These are phyloP conservation scores for Halcyon senegalensis DNA, from an alignment of 2,113 vertebrate genomes.

Conservation along the genomic window DNA sequence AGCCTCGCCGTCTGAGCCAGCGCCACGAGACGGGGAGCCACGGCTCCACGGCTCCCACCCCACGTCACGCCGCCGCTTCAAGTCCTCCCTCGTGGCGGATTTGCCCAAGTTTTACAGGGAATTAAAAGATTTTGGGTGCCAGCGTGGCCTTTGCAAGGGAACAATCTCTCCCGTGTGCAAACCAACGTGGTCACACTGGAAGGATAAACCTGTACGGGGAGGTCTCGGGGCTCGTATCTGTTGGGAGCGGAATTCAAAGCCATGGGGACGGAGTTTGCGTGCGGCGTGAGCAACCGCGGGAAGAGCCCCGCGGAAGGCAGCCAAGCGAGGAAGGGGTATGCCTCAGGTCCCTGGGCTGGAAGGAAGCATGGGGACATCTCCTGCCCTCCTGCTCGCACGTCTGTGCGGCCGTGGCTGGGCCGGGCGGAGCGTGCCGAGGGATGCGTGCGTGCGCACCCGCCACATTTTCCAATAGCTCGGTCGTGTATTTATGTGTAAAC, in stretches of 20 bases:
- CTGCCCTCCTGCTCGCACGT: background rate
- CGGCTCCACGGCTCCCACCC: background rate
- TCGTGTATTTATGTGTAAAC: constrained; percentile 9
- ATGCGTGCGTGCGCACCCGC: background rate
- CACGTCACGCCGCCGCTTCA: background rate
- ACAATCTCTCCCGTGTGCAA: background rate
- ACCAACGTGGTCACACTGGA: background rate
- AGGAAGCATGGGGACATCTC: background rate
- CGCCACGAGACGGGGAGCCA: background rate
- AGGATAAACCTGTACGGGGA: background rate
- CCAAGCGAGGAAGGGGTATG: background rate
- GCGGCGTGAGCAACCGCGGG: background rate
- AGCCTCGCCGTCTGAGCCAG: background rate
- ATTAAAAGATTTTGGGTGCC: constrained; percentile 44
- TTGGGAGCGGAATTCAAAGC: background rate
- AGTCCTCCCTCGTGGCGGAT: background rate
- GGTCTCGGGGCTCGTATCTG: background rate
- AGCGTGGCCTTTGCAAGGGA: background rate
- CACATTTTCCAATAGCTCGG: background rate
- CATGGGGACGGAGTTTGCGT: rapidly evolving
- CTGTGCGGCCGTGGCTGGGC: background rate
- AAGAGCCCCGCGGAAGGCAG: rapidly evolving
- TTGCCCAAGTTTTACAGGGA: background rate
- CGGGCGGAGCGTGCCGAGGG: background rate
- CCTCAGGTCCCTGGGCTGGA: background rate